Base-by-base conservation (phyloP, 2,888 invertebrate species). In the Ecliptopera silaceata region DNA sequence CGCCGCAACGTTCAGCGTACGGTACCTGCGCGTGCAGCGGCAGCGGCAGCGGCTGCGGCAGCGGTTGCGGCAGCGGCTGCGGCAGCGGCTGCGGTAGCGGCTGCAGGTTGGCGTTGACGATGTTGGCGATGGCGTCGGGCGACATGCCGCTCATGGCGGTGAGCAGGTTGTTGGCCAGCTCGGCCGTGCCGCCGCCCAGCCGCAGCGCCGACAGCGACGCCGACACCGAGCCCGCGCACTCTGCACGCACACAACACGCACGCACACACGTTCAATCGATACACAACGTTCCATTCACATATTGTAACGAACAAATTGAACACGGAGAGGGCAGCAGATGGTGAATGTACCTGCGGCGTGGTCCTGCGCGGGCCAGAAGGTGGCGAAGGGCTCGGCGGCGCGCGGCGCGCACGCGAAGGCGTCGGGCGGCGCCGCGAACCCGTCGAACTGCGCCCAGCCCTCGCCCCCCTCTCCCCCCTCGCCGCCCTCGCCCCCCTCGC, bases 71-170 rank as follows among this genome's bases (percentile, higher is more conserved):
- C n/a, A n/a, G n/a, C n/a, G n/a, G n/a, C n/a, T n/a, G n/a, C n/a
- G n/a, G n/a, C n/a, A n/a, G 18, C 0, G 18, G 11, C 4, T 38
- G n/a, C n/a, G n/a, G n/a, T 31, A 48, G 45, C 42, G 49, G 68
- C 18, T 65, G 62, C 34, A 72, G 65, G 70, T 76, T 72, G 29
- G 74, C 72, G 66, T 71, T 75, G 50, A 82, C 77, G 65, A 82
- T 71, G 72, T 74, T 75, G 53, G 83, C 83, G 68, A 81, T 70
- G 55, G 75, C 77, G 63, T 64, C 74, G 26, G 83, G 75, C 44
- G 84, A 71, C 85, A 87, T 84, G 65, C 69, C 72, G 62, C 79
- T 79, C 83, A 88, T 84, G 66, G 87, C 88, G 18, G 81, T 79
- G 26, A 87, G 81, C 65, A 89, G 77, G 70, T 86, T 82, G 76